Conservation (phyloP, 1,140 invertebrate species). For the Drosophila albomicans region DNA sequence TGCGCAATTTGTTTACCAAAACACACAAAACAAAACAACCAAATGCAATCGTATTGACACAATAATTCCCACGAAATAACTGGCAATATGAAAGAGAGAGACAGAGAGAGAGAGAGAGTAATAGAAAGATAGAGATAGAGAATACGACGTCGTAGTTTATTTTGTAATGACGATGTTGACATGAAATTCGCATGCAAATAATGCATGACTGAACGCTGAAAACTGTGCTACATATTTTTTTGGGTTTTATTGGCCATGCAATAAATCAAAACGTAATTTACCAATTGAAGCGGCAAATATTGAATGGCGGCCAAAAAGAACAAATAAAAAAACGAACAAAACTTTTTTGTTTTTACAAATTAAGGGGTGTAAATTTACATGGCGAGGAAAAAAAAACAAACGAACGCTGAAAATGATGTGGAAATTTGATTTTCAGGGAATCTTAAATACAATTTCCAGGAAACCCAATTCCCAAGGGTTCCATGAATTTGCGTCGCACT, state of each 20-base stretch:
- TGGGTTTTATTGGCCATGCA: neutral
- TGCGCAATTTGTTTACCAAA: slow-evolving; percentile 13
- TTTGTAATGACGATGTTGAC: neutral
- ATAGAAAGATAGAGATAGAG: neutral
- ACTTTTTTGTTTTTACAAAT: neutral
- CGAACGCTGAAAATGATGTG: neutral
- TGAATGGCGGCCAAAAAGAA: neutral
- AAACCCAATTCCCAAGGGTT: slow-evolving; percentile 1
- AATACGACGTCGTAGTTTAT: neutral
- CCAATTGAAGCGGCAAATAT: neutral
- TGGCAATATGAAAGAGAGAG: neutral
- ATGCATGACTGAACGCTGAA: neutral
- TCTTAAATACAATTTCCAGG: neutral
- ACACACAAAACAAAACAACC: slow-evolving; percentile 1
- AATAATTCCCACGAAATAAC: slow-evolving; percentile 11
- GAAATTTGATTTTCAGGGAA: neutral
- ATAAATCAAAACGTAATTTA: slow-evolving; percentile 1
- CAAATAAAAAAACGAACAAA: neutral
- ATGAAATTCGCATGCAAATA: slow-evolving; percentile 2
- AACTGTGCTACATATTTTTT: slow-evolving; percentile 1
- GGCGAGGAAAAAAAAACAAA: neutral
- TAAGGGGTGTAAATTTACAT: neutral
- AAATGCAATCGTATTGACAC: slow-evolving; percentile 16
- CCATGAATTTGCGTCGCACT: neutral
- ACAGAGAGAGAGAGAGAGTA: neutral